phyloP scores from a whole-genome alignment of 2,113 vertebrate genomes.

The Chascanopsetta lugubris region DNA sequence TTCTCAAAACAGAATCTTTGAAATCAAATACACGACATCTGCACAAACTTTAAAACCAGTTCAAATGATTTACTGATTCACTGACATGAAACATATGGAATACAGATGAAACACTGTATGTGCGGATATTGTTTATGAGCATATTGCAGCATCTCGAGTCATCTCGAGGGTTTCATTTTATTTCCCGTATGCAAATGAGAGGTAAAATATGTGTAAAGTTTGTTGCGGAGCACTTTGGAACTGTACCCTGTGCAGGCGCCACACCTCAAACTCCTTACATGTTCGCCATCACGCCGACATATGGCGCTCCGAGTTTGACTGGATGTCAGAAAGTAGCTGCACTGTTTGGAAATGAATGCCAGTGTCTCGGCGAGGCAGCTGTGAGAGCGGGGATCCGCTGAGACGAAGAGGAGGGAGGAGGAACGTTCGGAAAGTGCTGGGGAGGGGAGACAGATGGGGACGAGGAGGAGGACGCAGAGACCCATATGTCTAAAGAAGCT shows the following conservation, averaged over 20 bases:
- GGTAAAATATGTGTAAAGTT: not conserved
- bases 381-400: conserved; percentile 41
- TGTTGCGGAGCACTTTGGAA: conserved; percentile 23
- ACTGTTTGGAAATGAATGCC: conserved; percentile 32
- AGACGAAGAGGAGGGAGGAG: conserved; percentile 51
- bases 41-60: not conserved
- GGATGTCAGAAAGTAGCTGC: conserved; percentile 46
- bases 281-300: conserved; percentile 24
- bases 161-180: not conserved
- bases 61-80: not conserved
- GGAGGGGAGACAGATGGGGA: conserved; percentile 79
- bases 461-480: conserved; percentile 68
- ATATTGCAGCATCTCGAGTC: not conserved
- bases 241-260: conserved; percentile 5
- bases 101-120: not conserved
- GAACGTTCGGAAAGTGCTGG: conserved; percentile 27
- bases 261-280: conserved; percentile 30
- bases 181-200: not conserved
- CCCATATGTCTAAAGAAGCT: conserved; percentile 83
- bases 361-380: conserved; percentile 54
- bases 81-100: not conserved
- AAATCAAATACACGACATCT: not conserved
- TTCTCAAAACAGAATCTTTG: not conserved
- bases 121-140: not conserved
- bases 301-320: conserved; percentile 47